Evolutionary conservation across 2,113 vertebrate genomes (phyloP).

Genomic region (Mustela nigripes): DNA sequence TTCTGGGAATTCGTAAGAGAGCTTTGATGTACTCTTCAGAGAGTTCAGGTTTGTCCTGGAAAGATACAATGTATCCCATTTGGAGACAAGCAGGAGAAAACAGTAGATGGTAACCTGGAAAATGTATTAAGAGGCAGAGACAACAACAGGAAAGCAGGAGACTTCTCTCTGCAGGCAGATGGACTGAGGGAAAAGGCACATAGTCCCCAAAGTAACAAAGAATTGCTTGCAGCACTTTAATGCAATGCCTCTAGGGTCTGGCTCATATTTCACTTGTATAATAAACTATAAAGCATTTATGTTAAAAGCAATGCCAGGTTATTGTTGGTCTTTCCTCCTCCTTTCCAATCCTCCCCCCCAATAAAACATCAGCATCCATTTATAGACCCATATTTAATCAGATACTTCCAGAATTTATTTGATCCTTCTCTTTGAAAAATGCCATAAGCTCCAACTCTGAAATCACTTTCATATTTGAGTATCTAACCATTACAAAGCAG

Average conservation of each 20-base stretch:
- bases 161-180: not conserved
- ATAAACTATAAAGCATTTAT: conserved; percentile 51
- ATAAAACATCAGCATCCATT: not conserved
- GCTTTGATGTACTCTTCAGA: conserved; percentile 49
- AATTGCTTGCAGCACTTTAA: not conserved
- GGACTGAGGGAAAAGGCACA: not conserved
- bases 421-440: conserved; percentile 33
- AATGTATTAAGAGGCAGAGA: conserved; percentile 30
- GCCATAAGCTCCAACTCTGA: not conserved
- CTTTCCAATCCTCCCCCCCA: not conserved
- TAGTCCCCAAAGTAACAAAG: not conserved
- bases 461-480: conserved; percentile 1
- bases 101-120: conserved; percentile 24
- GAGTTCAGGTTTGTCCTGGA: conserved; percentile 11
- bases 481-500: not conserved
- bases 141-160: not conserved
- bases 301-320: conserved; percentile 8
- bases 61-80: conserved; percentile 40
- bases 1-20: not conserved
- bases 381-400: conserved; percentile 38
- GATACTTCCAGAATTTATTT: conserved; percentile 12
- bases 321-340: not conserved
- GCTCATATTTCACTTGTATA: conserved; percentile 56
- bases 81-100: conserved; percentile 27
- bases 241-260: not conserved